Evolutionary conservation across 1,140 invertebrate genomes (phyloP).

Genomic region (Sycobia sp.): DNA sequence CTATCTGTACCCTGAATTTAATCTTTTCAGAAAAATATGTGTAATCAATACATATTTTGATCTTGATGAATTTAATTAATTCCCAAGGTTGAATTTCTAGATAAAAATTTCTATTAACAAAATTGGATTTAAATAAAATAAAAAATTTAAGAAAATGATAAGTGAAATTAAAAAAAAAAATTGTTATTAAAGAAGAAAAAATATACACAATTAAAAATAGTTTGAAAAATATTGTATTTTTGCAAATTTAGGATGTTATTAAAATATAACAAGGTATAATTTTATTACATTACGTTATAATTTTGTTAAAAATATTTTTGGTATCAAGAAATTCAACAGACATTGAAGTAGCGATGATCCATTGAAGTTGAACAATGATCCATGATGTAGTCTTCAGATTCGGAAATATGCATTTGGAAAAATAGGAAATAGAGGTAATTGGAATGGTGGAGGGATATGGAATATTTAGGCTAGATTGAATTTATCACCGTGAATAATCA

Average conservation of each 20-base stretch:
- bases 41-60: constrained; percentile 21
- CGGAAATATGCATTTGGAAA: no score
- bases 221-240: no score
- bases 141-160: no score
- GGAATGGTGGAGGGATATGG: constrained; percentile 56
- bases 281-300: no score
- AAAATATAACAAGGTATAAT: no score
- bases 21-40: constrained; percentile 23
- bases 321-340: constrained; percentile 19
- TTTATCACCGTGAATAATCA: neutral
- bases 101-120: constrained; percentile 10
- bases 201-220: no score
- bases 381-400: neutral
- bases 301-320: constrained; percentile 24
- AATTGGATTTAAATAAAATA: no score
- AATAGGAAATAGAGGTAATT: constrained; percentile 43
- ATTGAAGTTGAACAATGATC: neutral
- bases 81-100: constrained; percentile 17
- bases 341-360: neutral
- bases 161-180: no score
- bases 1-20: constrained; percentile 21
- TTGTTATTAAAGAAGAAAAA: no score
- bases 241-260: no score
- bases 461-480: constrained; percentile 30
- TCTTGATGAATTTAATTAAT: neutral